phyloP scores from a whole-genome alignment of 2,797 vertebrate genomes.

The Perodicticus potto region DNA sequence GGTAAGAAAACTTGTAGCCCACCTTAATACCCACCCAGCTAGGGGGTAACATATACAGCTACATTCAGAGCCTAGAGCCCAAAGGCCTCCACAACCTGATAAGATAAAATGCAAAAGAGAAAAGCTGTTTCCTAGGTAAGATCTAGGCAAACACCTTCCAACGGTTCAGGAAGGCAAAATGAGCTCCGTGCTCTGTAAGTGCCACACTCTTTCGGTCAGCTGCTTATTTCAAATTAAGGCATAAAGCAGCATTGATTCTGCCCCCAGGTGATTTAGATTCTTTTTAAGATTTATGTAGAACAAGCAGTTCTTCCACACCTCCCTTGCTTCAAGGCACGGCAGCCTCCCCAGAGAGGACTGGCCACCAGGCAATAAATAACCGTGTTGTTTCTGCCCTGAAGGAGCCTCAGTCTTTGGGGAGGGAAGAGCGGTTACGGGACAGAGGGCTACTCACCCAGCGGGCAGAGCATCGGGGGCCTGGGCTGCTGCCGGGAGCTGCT shows the following conservation, averaged over 20 bases:
- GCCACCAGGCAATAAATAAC: slow-evolving; percentile 49
- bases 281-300: slow-evolving; percentile 67
- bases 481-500: slow-evolving; percentile 84
- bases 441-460: slow-evolving; percentile 90
- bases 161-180: slow-evolving; percentile 32
- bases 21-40: not conserved
- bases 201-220: slow-evolving; percentile 4
- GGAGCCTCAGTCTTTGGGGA: not conserved
- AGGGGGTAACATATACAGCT: not conserved
- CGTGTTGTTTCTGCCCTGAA: not conserved
- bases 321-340: not conserved
- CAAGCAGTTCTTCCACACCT: slow-evolving; percentile 43
- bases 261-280: slow-evolving; percentile 54
- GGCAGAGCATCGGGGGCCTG: slow-evolving; percentile 91
- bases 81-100: not conserved
- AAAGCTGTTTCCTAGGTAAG: slow-evolving; percentile 30
- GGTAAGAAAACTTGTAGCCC: not conserved
- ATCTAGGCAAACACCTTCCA: slow-evolving; percentile 9
- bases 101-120: slow-evolving; percentile 17
- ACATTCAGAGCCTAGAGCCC: not conserved
- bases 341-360: slow-evolving; percentile 10
- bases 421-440: not conserved
- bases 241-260: slow-evolving; percentile 78
- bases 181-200: slow-evolving; percentile 61
- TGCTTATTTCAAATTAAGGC: slow-evolving; percentile 24